Evolutionary conservation across 2,888 invertebrate genomes (phyloP).

Genomic region (Punctoribates punctum): DNA sequence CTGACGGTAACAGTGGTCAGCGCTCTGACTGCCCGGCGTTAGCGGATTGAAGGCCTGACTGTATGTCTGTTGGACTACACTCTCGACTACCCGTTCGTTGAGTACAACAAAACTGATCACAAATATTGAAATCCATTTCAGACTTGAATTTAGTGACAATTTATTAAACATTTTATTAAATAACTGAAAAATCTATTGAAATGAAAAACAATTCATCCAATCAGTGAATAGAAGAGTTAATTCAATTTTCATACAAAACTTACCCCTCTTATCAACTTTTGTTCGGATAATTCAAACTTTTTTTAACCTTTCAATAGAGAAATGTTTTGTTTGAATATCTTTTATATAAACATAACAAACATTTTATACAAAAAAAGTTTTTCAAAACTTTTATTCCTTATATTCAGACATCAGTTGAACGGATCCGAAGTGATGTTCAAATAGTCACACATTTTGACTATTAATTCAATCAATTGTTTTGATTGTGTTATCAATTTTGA

Average conservation of each 20-base stretch:
- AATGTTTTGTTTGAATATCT: neutral
- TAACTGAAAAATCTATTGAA: too few relatives aligned
- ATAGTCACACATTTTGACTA: neutral
- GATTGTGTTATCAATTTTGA: too few relatives aligned
- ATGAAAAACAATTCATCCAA: too few relatives aligned
- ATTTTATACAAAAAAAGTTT: neutral
- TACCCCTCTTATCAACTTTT: neutral
- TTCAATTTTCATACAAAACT: too few relatives aligned
- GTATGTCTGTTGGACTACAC: neutral
- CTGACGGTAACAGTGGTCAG: slow-evolving; percentile 20
- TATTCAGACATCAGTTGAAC: neutral
- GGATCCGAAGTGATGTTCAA: neutral
- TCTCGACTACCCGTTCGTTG: neutral
- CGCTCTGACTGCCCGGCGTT: neutral
- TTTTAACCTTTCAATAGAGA: neutral
- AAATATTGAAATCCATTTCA: too few relatives aligned
- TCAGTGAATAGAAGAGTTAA: too few relatives aligned
- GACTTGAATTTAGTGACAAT: too few relatives aligned
- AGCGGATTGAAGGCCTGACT: neutral
- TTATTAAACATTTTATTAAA: too few relatives aligned
- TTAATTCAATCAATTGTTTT: neutral
- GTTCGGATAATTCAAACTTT: neutral
- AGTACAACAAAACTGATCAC: neutral
- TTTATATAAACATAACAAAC: neutral
- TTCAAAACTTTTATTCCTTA: neutral